phyloP scores from a whole-genome alignment of 2,888 invertebrate genomes.

The Megastigmus dorsalis region DNA sequence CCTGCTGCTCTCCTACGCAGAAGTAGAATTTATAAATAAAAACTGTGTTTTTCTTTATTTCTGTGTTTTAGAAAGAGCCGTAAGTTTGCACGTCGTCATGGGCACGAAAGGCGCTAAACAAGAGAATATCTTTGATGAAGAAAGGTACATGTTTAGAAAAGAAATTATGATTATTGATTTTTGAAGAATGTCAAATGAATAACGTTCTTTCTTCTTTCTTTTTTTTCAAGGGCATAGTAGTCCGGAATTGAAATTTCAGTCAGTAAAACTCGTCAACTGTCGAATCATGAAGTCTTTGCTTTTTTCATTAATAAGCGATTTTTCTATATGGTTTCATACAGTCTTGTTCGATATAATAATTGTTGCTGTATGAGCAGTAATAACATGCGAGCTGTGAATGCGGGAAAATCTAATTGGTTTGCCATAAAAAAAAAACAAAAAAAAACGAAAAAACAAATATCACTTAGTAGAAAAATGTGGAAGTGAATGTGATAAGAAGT shows the following conservation, averaged over 20 bases:
- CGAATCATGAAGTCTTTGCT: conserved; percentile 25
- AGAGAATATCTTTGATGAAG: conserved; percentile 24
- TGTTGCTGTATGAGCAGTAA: conserved; percentile 37
- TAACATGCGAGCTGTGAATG: conserved; percentile 51
- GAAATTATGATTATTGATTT: not conserved
- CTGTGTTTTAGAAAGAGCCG: conserved; percentile 68
- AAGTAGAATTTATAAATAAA: no score
- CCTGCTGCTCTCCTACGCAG: no score
- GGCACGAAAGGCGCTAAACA: conserved; percentile 70
- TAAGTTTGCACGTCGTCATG: conserved; percentile 70
- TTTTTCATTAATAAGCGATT: conserved; percentile 31
- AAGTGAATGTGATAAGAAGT: conserved; percentile 69
- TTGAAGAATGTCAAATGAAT: not conserved
- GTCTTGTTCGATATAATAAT: conserved; percentile 37
- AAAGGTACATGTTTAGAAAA: conserved; percentile 35
- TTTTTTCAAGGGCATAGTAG: conserved; percentile 30
- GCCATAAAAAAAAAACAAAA: conserved; percentile 37
- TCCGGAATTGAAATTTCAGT: conserved; percentile 27
- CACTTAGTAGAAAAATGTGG: conserved; percentile 61
- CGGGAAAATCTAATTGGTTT: conserved; percentile 50
- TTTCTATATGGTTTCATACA: conserved; percentile 11
- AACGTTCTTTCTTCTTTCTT: conserved; percentile 3
- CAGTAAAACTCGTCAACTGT: conserved; percentile 30
- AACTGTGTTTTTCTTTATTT: conserved; percentile 50
- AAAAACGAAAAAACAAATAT: conserved; percentile 49